These are phyloP conservation scores for Amphipyra berbera DNA, from an alignment of 2,888 invertebrate species.

Conservation along the genomic window DNA sequence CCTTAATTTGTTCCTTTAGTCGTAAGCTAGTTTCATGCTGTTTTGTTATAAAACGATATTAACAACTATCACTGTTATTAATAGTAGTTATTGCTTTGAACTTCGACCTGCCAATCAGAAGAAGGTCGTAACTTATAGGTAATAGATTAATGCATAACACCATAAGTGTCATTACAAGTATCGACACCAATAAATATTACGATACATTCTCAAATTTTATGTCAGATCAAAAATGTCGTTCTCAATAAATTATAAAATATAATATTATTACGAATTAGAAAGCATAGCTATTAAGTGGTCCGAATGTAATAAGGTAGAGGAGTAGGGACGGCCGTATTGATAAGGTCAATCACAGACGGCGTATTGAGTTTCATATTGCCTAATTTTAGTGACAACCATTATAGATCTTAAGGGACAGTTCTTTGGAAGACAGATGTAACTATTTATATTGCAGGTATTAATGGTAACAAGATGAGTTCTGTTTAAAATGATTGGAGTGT, in stretches of 20 bases:
- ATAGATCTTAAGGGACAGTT: constrained; percentile 46
- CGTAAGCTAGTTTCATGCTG: too few relatives aligned
- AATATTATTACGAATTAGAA: constrained; percentile 65
- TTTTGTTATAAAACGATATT: too few relatives aligned
- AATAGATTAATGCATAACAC: constrained; percentile 30
- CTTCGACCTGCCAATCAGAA: constrained; percentile 47
- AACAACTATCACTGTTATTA: background rate
- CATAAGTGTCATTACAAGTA: constrained; percentile 37
- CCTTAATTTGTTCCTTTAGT: too few relatives aligned
- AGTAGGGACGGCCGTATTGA: constrained; percentile 61
- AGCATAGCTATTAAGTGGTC: constrained; percentile 64
- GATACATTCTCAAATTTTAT: constrained; percentile 56
- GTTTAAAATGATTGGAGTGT: too few relatives aligned
- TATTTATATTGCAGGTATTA: too few relatives aligned
- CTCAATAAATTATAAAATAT: constrained; percentile 61
- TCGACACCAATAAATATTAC: constrained; percentile 50
- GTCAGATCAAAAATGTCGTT: constrained; percentile 58
- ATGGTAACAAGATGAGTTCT: too few relatives aligned
- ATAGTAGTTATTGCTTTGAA: constrained; percentile 30
- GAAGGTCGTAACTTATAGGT: constrained; percentile 28
- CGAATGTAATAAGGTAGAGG: constrained; percentile 61
- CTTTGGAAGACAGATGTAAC: background rate
- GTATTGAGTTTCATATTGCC: constrained; percentile 68
- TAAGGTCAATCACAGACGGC: constrained; percentile 70
- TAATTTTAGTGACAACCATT: constrained; percentile 60